Conservation (phyloP, 64 coral and sea anemone species). For the Stylophora pistillata region DNA sequence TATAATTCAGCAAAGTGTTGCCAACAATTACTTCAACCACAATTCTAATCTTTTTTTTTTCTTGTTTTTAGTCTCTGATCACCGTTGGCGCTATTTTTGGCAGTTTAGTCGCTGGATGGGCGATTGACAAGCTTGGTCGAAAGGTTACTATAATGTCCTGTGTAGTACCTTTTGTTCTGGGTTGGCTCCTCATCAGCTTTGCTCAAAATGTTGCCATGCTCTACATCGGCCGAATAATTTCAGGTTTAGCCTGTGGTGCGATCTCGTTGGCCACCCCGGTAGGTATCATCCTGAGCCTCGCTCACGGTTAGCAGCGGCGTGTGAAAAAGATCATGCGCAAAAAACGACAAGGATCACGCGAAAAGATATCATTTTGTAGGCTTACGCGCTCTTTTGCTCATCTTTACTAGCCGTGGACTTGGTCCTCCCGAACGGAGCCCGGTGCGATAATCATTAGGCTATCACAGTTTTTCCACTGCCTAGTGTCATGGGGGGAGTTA, state of each 20-base stretch:
- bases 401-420: too few species aligned
- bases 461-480: too few species aligned
- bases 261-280: slow-evolving; percentile 76
- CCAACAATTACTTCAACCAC: neutral
- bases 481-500: too few species aligned
- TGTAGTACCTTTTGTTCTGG: slow-evolving; percentile 64
- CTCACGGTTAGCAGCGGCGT: neutral
- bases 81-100: slow-evolving; percentile 53
- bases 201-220: slow-evolving; percentile 52
- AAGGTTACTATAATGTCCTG: slow-evolving; percentile 70
- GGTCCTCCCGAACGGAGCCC: too few species aligned
- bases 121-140: slow-evolving; percentile 56
- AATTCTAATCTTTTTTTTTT: neutral
- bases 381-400: too few species aligned
- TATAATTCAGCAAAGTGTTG: too few species aligned
- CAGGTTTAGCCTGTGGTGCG: slow-evolving; percentile 73
- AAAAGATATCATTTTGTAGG: too few species aligned
- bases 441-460: too few species aligned
- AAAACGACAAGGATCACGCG: too few species aligned
- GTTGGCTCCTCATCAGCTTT: slow-evolving; percentile 74
- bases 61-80: slow-evolving; percentile 49
- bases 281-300: slow-evolving; percentile 10
- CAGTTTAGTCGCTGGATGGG: slow-evolving; percentile 38
- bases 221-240: slow-evolving; percentile 65
- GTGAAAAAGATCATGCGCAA: too few species aligned